Conservation (phyloP, 1,140 invertebrate genomes). For the Megathymus violae region DNA sequence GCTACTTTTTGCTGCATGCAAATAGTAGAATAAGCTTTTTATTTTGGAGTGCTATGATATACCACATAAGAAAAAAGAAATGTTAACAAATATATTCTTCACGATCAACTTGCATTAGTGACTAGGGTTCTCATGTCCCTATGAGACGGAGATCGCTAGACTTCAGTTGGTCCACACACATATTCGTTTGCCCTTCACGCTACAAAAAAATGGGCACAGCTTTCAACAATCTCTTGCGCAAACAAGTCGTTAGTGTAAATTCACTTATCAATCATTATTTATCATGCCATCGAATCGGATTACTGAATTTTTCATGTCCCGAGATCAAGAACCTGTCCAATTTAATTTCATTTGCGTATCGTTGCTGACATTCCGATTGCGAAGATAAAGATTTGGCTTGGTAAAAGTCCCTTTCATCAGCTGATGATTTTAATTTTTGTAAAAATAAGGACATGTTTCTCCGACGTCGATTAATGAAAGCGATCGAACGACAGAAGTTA, state of each 20-base stretch:
- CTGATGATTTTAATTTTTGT: constrained; percentile 6
- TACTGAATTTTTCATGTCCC: constrained; percentile 37
- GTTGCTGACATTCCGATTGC: constrained; percentile 43
- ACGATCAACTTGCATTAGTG: too few species aligned
- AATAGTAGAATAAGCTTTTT: too few species aligned
- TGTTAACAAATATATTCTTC: too few species aligned
- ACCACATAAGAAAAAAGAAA: too few species aligned
- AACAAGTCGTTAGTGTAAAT: constrained; percentile 40
- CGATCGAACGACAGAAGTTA: constrained; percentile 15
- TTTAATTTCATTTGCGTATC: constrained; percentile 40
- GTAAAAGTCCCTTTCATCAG: constrained; percentile 32
- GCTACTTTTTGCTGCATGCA: too few species aligned
- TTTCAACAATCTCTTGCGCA: background rate
- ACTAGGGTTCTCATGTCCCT: too few species aligned
- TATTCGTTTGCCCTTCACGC: too few species aligned
- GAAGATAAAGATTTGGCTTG: constrained; percentile 45
- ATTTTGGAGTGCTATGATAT: too few species aligned
- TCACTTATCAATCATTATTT: constrained; percentile 44
- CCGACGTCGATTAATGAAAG: background rate
- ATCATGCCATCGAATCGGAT: constrained; percentile 18
- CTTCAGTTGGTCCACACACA: too few species aligned
- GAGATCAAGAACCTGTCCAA: constrained; percentile 10
- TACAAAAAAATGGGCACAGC: background rate
- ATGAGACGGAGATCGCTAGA: too few species aligned
- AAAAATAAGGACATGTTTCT: background rate